Percentiles rank a stretch among this genome's conserved stretches.
phyloP scores from a whole-genome alignment of 2,797 vertebrate species.

The Gymnocypris eckloni region DNA sequence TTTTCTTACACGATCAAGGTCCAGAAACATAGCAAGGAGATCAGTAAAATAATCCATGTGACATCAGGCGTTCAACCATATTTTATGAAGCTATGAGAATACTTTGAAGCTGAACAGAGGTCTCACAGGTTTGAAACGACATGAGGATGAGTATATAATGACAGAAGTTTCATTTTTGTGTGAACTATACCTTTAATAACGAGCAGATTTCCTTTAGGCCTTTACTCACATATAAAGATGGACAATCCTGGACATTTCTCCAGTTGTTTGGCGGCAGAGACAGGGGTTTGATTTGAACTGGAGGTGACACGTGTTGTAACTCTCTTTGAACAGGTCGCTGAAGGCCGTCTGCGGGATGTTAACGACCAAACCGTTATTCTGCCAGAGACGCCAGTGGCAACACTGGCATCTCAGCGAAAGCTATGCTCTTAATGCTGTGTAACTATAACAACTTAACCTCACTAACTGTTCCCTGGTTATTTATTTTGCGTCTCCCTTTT shows the following conservation, averaged over 20 bases:
- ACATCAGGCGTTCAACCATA: too few relatives aligned
- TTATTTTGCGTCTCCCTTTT: slow-evolving; percentile 20
- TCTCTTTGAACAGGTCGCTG: slow-evolving; percentile 50
- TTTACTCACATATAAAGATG: not conserved
- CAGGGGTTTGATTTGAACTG: not conserved
- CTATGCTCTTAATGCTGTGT: not conserved
- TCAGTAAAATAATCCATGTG: too few relatives aligned
- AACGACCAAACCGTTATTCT: slow-evolving; percentile 13
- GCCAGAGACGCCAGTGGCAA: slow-evolving; percentile 3
- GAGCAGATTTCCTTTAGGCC: not conserved
- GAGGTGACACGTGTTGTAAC: slow-evolving; percentile 18
- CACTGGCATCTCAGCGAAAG: slow-evolving; percentile 27
- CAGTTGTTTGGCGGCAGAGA: not conserved
- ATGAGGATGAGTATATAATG: too few relatives aligned
- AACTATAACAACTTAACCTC: slow-evolving; percentile 26
- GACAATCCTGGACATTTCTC: not conserved
- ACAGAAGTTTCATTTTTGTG: too few relatives aligned
- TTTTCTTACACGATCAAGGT: too few relatives aligned
- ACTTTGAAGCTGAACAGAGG: too few relatives aligned
- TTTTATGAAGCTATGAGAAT: too few relatives aligned
- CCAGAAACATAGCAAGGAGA: too few relatives aligned
- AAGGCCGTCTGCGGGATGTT: slow-evolving; percentile 5
- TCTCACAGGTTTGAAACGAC: too few relatives aligned
- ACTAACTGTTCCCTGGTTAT: slow-evolving; percentile 34
- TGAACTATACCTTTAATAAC: too few relatives aligned